Conservation (phyloP, 2,888 invertebrate genomes). For the Lasioglossum figueresi region DNA sequence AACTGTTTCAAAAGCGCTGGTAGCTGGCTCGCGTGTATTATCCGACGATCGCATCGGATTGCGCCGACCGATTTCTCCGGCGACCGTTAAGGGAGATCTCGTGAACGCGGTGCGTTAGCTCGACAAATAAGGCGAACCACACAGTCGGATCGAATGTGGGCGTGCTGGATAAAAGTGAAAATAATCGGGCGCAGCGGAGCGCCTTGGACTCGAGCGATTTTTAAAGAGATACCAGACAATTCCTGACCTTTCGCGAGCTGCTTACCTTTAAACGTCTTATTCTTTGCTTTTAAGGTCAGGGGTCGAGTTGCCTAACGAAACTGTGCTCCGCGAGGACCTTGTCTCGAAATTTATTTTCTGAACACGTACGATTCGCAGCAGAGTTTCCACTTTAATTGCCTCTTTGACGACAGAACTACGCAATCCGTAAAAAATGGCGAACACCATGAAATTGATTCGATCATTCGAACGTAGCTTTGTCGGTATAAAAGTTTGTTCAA, state of each 20-base stretch:
- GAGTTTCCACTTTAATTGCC: neutral
- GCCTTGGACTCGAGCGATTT: neutral
- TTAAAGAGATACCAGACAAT: neutral
- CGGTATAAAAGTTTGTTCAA: neutral
- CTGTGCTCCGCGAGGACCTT: neutral
- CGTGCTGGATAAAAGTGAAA: conserved; percentile 10
- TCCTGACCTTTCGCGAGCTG: neutral
- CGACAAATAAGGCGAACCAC: conserved; percentile 25
- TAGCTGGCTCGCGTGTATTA: conserved; percentile 27
- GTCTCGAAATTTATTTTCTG: neutral
- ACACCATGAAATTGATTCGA: neutral
- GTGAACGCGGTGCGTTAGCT: neutral
- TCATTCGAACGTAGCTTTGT: neutral
- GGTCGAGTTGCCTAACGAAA: neutral
- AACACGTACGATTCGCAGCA: neutral
- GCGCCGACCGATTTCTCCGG: conserved; percentile 18
- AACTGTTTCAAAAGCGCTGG: neutral
- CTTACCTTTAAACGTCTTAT: neutral
- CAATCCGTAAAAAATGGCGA: neutral
- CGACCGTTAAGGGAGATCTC: conserved; percentile 8
- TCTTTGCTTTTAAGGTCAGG: neutral
- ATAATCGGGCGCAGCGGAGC: neutral
- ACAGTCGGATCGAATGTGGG: neutral
- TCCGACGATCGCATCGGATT: conserved; percentile 36
- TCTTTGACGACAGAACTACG: neutral